Evolutionary conservation across 1,140 invertebrate species (phyloP).

Genomic region (Eubasilissa regina): DNA sequence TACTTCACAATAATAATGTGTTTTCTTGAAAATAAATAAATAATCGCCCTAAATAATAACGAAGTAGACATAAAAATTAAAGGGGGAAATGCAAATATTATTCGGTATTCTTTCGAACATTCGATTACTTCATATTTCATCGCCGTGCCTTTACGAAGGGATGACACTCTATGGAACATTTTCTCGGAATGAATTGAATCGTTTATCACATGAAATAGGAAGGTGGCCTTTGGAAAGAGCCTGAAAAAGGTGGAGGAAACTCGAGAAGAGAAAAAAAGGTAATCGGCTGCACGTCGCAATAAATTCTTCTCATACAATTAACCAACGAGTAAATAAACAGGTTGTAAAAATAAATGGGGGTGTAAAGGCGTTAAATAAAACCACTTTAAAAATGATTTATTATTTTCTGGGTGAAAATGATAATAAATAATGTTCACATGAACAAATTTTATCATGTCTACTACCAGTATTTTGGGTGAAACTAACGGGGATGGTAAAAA

Average conservation of each 20-base stretch:
- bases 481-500: too few species aligned
- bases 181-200: neutral
- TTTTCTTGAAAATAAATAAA: too few species aligned
- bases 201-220: neutral
- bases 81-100: too few species aligned
- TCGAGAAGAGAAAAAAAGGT: slow-evolving; percentile 27
- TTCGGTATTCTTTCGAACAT: too few species aligned
- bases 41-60: too few species aligned
- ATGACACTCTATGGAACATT: neutral
- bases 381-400: neutral
- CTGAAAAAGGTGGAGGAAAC: neutral
- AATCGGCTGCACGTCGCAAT: slow-evolving; percentile 22
- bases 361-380: neutral
- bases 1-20: too few species aligned
- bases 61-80: too few species aligned
- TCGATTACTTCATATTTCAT: too few species aligned
- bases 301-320: slow-evolving; percentile 31
- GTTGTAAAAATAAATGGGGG: neutral
- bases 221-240: neutral
- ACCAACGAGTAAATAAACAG: slow-evolving; percentile 21
- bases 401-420: neutral
- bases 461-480: too few species aligned
- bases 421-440: slow-evolving; percentile 9
- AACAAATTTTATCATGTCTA: too few species aligned
- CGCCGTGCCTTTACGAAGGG: too few species aligned